These are phyloP conservation scores for Spondyliosoma cantharus DNA, from an alignment of 2,797 vertebrate species.

Conservation along the genomic window DNA sequence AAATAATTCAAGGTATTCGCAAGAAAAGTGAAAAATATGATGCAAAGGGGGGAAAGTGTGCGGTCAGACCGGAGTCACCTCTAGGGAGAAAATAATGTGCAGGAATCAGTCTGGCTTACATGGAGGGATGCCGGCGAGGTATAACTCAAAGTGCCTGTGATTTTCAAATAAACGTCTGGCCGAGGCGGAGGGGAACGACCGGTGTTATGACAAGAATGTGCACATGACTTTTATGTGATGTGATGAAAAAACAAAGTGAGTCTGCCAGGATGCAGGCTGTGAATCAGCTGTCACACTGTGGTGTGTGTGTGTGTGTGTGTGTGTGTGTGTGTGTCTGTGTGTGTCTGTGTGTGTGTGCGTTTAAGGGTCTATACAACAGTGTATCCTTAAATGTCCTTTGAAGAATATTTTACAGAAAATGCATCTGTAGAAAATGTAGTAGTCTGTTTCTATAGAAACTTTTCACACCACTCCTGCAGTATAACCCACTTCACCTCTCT, in stretches of 20 bases:
- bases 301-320: conserved; percentile 10
- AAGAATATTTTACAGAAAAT: neutral
- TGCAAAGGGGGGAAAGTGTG: conserved; percentile 25
- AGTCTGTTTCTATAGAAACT: no score
- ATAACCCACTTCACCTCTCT: neutral
- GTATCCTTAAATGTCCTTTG: conserved; percentile 36
- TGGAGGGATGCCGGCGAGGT: conserved; percentile 47
- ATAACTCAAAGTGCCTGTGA: conserved; percentile 50
- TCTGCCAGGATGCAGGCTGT: conserved; percentile 48
- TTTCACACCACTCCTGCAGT: neutral
- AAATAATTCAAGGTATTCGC: conserved; percentile 73
- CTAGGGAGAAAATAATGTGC: conserved; percentile 66
- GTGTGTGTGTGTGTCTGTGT: conserved; percentile 11
- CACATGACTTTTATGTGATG: conserved; percentile 62
- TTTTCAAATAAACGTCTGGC: conserved; percentile 64
- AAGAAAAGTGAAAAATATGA: conserved; percentile 62
- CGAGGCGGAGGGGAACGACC: conserved; percentile 12
- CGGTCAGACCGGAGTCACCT: conserved; percentile 57
- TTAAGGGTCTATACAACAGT: neutral
- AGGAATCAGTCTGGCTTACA: conserved; percentile 53
- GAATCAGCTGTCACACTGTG: conserved; percentile 57
- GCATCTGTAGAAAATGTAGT: no score
- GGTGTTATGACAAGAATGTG: conserved; percentile 69
- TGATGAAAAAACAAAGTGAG: conserved; percentile 48
- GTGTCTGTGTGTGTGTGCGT: conserved; percentile 10